A percentile compares a stretch with the other conserved stretches of the same genome.
Conservation (phyloP, 2,888 invertebrate species). For the Artemia sp. region DNA sequence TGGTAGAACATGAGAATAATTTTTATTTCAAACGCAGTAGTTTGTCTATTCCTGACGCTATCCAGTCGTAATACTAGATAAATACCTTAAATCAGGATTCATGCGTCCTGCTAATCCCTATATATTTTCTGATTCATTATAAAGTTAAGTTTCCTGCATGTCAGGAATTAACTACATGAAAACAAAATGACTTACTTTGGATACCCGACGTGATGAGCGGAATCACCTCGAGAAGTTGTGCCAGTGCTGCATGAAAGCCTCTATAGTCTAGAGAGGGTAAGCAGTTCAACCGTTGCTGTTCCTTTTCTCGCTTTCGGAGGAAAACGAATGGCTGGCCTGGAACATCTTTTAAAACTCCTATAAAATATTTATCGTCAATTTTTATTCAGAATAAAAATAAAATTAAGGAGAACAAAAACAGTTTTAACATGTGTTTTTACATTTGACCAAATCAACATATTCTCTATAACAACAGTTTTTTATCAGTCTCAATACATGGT, state of each 20-base stretch:
- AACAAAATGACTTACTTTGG: conserved; percentile 42
- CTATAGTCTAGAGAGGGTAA: conserved; percentile 95
- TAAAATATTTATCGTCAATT: conserved; percentile 25
- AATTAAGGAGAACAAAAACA: conserved; percentile 16
- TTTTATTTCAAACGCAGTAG: no score
- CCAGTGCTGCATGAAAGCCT: conserved; percentile 76
- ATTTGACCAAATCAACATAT: conserved; percentile 13
- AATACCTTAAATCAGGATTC: background rate
- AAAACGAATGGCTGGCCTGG: conserved; percentile 79
- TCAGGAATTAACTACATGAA: background rate
- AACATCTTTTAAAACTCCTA: conserved; percentile 91
- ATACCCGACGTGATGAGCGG: conserved; percentile 74
- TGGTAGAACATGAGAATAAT: no score
- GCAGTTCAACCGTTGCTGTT: conserved; percentile 65
- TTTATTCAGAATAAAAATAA: conserved; percentile 16
- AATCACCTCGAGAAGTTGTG: conserved; percentile 80
- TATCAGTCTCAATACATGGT: background rate
- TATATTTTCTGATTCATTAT: conserved; percentile 11
- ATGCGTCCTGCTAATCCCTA: background rate
- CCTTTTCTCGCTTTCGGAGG: conserved; percentile 69
- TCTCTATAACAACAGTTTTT: background rate
- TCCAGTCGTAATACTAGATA: conserved; percentile 17
- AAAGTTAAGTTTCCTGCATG: background rate
- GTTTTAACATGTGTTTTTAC: no score
- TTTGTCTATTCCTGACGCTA: no score